Evolutionary conservation across 2,113 vertebrate species (phyloP), one percentile per base, ranked within the genome.

Genomic region (Peucedramus taeniatus): DNA sequence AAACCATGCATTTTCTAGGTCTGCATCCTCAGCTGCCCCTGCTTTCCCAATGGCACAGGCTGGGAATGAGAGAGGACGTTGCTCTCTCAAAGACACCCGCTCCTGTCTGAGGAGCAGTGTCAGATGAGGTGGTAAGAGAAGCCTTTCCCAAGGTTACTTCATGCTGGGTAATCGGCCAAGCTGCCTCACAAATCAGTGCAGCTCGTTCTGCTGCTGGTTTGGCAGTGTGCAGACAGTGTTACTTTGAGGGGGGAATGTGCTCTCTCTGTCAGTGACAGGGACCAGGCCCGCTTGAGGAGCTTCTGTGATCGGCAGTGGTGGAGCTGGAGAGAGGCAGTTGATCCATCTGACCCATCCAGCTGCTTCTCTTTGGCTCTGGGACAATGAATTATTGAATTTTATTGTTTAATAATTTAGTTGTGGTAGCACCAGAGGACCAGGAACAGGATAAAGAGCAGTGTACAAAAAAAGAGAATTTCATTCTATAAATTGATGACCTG

Each of bases 391-490:
- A 44, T 8, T 89, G 83, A 50, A 44, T 89, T 87, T 63, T 64
- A 45, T 78, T 87, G 50, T 68, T 90, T 82, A 87, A 75, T 83
- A 85, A 85, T 87, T 69, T 50, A 59, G 49, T 68, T 84, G 64
- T 8, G 4, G 39, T 51, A 28, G 40, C 57, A 60, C 22, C 77
- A 60, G 69, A 28, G 65, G 85, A 57, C 63, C 40, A 66, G 54
- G 39, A 75, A 6, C 15, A 33, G 69, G 79, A 40, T 10, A 59
- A 77, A 78, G 74, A 64, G n/a, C 26, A 31, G 39, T 5, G 20
- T 40, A 59, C 37, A 28, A 45, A 72, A 76, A 76, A 74, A 42
- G 53, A 89, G 37, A 35, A 44, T 87, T 88, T 64, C 2, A 1
- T 76, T 71, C 65, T 72, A 2, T 89, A 81, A 92, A 82, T 64